Evolutionary conservation across 2,797 vertebrate genomes (phyloP).

Genomic region (Steatocranus sp.): DNA sequence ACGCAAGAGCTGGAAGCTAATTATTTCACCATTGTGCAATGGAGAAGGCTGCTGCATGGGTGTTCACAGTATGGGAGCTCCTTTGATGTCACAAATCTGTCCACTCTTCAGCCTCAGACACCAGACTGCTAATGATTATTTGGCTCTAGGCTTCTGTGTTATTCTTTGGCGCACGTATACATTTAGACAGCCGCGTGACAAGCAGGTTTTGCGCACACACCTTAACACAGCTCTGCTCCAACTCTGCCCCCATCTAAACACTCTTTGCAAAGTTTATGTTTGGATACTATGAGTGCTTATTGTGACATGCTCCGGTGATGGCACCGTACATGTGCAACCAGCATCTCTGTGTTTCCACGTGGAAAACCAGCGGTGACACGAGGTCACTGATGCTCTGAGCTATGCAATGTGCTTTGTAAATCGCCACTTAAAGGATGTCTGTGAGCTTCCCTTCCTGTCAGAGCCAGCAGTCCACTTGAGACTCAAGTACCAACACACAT

Average conservation of each 20-base stretch:
- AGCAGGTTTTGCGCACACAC: constrained; percentile 43
- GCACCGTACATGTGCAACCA: not conserved
- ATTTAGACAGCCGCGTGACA: constrained; percentile 44
- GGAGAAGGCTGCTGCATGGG: constrained; percentile 55
- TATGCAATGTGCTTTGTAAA: constrained; percentile 54
- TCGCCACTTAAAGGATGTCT: constrained; percentile 60
- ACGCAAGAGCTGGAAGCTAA: constrained; percentile 65
- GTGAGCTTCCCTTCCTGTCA: constrained; percentile 60
- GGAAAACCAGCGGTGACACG: not conserved
- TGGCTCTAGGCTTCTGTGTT: constrained; percentile 53
- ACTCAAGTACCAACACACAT: constrained; percentile 64
- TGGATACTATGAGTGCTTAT: not conserved
- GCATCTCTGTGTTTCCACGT: constrained; percentile 15
- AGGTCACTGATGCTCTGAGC: constrained; percentile 12
- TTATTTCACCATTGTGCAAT: constrained; percentile 68
- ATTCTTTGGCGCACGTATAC: constrained; percentile 34
- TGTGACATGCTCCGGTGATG: not conserved
- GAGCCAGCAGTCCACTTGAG: constrained; percentile 60
- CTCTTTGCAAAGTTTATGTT: not conserved
- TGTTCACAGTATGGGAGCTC: constrained; percentile 52
- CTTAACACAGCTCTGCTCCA: not conserved
- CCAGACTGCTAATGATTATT: constrained; percentile 69
- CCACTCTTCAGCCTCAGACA: constrained; percentile 55
- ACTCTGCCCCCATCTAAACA: constrained; percentile 3
- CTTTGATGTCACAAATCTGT: constrained; percentile 71